Percentiles rank a stretch among this genome's conserved stretches.
These are phyloP conservation scores for Protodeltote pygarga DNA, from an alignment of 2,888 invertebrate genomes.

Conservation along the genomic window DNA sequence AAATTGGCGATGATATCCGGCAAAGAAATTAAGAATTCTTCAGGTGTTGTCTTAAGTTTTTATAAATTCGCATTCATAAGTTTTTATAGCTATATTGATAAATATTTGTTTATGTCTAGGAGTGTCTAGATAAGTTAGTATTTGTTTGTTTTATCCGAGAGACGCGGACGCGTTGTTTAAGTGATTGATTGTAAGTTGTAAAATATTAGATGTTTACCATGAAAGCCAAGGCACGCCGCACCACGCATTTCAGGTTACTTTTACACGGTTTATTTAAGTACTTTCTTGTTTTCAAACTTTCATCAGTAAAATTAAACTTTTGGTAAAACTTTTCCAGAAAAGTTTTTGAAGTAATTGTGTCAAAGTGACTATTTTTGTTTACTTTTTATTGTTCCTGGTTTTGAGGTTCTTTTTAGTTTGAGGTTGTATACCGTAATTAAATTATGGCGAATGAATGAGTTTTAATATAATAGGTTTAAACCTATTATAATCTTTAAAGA, in stretches of 20 bases:
- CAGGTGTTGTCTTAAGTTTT: slow-evolving; percentile 17
- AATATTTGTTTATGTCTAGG: slow-evolving; percentile 14
- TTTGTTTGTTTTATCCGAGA: slow-evolving; percentile 10
- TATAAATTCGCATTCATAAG: no score
- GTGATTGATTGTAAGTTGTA: neutral
- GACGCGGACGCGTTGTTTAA: slow-evolving; percentile 9
- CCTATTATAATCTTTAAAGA: no score
- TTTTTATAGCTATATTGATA: neutral
- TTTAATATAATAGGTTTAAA: no score
- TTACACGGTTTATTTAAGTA: slow-evolving; percentile 29
- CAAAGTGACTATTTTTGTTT: slow-evolving; percentile 56
- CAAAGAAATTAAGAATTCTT: slow-evolving; percentile 37
- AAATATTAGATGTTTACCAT: slow-evolving; percentile 29
- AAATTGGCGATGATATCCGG: slow-evolving; percentile 23
- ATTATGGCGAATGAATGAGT: slow-evolving; percentile 21
- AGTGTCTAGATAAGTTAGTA: slow-evolving; percentile 23
- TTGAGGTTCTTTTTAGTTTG: slow-evolving; percentile 20
- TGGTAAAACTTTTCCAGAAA: slow-evolving; percentile 59
- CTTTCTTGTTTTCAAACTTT: slow-evolving; percentile 48
- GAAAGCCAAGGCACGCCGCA: slow-evolving; percentile 37
- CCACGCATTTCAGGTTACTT: slow-evolving; percentile 54
- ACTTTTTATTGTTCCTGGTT: slow-evolving; percentile 46
- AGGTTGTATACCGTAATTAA: slow-evolving; percentile 31
- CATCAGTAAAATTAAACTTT: slow-evolving; percentile 47
- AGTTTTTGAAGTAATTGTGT: slow-evolving; percentile 61